Percentiles rank a stretch among this genome's conserved stretches.
Evolutionary conservation across 2,888 invertebrate genomes (phyloP).

Genomic region (Oxystoma pomonae): DNA sequence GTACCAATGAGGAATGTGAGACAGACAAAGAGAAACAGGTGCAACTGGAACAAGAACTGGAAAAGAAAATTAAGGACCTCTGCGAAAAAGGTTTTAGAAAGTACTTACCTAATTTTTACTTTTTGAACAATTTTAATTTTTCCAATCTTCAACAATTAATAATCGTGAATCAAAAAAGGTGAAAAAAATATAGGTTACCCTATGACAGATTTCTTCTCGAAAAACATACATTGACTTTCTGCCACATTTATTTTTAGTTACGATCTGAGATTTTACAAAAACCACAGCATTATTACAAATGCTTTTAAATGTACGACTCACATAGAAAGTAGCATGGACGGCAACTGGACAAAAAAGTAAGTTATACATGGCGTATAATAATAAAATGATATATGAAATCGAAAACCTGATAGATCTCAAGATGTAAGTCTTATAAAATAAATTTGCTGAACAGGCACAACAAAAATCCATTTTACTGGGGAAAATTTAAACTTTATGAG

Average conservation of each 20-base stretch:
- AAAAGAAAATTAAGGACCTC: slow-evolving; percentile 24
- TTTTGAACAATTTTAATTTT: background rate
- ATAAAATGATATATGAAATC: too few relatives aligned
- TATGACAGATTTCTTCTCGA: too few relatives aligned
- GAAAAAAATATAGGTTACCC: too few relatives aligned
- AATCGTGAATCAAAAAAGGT: too few relatives aligned
- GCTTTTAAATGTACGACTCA: slow-evolving; percentile 31
- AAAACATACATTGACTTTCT: too few relatives aligned
- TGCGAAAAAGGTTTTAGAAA: slow-evolving; percentile 33
- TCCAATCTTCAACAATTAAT: too few relatives aligned
- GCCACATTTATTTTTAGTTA: slow-evolving; percentile 35
- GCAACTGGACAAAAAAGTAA: slow-evolving; percentile 36
- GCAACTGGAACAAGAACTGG: slow-evolving; percentile 22
- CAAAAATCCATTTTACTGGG: too few relatives aligned
- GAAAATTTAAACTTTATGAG: too few relatives aligned
- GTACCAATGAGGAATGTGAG: slow-evolving; percentile 22
- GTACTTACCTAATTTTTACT: slow-evolving; percentile 20
- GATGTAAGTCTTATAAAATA: too few relatives aligned
- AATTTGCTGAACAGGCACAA: too few relatives aligned
- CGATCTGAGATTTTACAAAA: slow-evolving; percentile 30
- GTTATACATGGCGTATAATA: too few relatives aligned
- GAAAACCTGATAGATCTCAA: too few relatives aligned
- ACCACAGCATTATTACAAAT: slow-evolving; percentile 29
- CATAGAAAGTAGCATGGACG: slow-evolving; percentile 31
- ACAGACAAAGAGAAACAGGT: slow-evolving; percentile 21